Base-by-base conservation (phyloP, 2,888 invertebrate species). In the Plagodis pulveraria region DNA sequence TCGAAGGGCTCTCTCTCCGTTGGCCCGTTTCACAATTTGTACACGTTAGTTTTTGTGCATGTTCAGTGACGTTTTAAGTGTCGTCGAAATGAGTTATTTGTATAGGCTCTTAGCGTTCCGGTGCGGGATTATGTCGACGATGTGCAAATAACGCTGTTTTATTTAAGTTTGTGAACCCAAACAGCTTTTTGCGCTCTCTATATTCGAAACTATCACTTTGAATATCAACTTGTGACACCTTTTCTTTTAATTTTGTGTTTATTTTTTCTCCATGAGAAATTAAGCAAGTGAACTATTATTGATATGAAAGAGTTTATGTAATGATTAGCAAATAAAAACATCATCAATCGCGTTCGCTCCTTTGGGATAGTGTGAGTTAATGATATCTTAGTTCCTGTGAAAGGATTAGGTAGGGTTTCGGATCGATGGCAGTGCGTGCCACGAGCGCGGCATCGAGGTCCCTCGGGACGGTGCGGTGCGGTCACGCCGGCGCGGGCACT, bases 1-100 rank as follows among this genome's bases (percentile, higher is more conserved):
- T n/a, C 12, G 34, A 6, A 0, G 50, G 7, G n/a, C n/a, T n/a
- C n/a, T n/a, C 33, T 34, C 76, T 76, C 77, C 80, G 77, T 76
- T 83, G 81, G 79, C 32, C 42, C 81, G 78, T 74, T 83, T 83
- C 77, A 80, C 80, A 86, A 87, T 86, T 86, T 84, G 86, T 86
- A 74, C 76, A 74, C 73, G 77, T 69, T 36, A 70, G 84, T 89
- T 89, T 89, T 87, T 87, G 86, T 83, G 54, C 64, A 65, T 69
- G 76, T 84, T 72, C 80, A 83, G 83, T 83, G 88, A 86, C 83
- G 82, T 80, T 76, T 86, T 78, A 81, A 91, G 89, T 88, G 86
- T 84, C 81, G n/a, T 83, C 78, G 74, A 84, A 84, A 82, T 83
- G 85, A 87, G 77, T 82, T 90, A 80, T 91, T 91, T 90, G 89